Conservation (phyloP, 2,888 invertebrate species). For the Conops quadrifasciatus region DNA sequence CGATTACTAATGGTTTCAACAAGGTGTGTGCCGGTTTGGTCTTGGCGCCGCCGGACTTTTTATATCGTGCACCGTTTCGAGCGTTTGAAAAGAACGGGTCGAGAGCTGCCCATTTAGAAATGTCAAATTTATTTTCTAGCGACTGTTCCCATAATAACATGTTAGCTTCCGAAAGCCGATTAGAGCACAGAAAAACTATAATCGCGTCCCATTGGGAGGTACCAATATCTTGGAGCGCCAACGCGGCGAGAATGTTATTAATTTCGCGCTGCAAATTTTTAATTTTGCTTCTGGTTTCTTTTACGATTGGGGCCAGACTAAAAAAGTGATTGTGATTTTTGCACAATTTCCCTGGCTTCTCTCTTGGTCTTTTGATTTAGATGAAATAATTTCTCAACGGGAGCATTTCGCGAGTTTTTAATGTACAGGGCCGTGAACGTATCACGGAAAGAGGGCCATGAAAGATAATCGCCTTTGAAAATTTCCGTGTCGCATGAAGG, state of each 20-base stretch:
- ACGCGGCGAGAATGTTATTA: constrained; percentile 18
- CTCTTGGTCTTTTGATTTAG: constrained; percentile 6
- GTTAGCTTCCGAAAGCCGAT: neutral
- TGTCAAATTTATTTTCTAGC: neutral
- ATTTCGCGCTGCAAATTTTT: constrained; percentile 18
- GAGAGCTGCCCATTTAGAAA: neutral
- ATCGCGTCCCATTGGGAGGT: constrained; percentile 1
- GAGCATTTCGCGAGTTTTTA: neutral
- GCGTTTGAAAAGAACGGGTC: too few species aligned
- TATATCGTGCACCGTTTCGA: too few species aligned
- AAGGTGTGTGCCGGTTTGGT: too few species aligned
- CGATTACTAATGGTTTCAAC: too few species aligned
- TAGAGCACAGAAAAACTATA: neutral
- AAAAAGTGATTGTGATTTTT: neutral
- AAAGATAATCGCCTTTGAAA: constrained; percentile 10
- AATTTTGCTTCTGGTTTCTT: neutral
- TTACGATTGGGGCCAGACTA: neutral
- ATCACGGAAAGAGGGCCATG: constrained; percentile 21
- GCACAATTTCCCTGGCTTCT: constrained; percentile 15
- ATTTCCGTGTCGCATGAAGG: constrained; percentile 11
- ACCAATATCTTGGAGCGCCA: neutral
- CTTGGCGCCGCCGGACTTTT: too few species aligned
- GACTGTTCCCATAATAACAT: constrained; percentile 4
- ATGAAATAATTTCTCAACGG: constrained; percentile 17
- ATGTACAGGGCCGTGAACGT: constrained; percentile 18